phyloP scores from a whole-genome alignment of 2,797 vertebrate species.

The Poecilia picta region DNA sequence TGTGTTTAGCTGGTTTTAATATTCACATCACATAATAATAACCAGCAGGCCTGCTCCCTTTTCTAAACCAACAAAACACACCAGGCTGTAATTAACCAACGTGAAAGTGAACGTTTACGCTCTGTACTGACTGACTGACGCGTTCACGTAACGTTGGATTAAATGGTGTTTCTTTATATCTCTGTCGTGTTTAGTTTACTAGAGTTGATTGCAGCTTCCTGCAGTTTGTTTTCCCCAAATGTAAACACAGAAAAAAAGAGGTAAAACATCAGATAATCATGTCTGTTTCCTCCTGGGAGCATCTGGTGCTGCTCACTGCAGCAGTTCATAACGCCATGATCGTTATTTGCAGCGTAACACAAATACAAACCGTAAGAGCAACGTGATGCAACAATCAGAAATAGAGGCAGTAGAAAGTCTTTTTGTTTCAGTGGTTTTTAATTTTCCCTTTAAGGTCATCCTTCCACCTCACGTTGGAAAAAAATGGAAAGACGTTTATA shows the following conservation, averaged over 20 bases:
- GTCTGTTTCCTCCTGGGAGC: not conserved
- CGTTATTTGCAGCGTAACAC: constrained; percentile 18
- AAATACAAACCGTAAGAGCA: constrained; percentile 13
- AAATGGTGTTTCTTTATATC: not conserved
- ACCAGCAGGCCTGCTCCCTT: not conserved
- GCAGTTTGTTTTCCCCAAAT: not conserved
- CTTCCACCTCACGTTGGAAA: not conserved
- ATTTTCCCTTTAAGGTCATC: not conserved
- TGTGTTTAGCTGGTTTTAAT: not conserved
- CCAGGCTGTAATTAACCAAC: not conserved
- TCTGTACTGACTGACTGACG: not conserved
- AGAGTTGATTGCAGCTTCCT: not conserved
- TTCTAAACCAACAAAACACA: not conserved
- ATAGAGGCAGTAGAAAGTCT: not conserved
- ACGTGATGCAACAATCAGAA: not conserved
- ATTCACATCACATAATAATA: not conserved
- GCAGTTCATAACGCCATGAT: not conserved
- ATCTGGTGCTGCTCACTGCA: not conserved
- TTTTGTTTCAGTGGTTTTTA: not conserved
- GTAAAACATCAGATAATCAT: not conserved
- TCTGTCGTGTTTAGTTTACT: not conserved
- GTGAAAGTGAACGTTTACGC: not conserved
- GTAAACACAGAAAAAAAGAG: not conserved
- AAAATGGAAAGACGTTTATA: not conserved
- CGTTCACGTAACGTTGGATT: not conserved